Evolutionary conservation across 2,888 invertebrate genomes (phyloP).

Genomic region (Loripinus fragilis): DNA sequence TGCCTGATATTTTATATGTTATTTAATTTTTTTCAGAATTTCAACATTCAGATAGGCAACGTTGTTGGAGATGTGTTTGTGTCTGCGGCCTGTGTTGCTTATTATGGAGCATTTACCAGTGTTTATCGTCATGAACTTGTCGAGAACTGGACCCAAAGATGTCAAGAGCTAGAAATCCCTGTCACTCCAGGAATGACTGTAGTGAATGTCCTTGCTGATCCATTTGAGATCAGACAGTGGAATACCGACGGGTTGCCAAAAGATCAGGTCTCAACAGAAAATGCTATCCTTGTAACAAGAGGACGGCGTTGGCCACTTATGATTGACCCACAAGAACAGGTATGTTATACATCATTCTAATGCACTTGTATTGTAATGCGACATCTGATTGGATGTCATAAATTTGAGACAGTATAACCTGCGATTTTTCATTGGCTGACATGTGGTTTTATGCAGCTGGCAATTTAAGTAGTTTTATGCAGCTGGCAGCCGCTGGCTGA

Average conservation of each 20-base stretch:
- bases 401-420: too few species aligned
- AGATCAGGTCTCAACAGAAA: constrained; percentile 83
- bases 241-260: constrained; percentile 83
- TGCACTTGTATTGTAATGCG: too few species aligned
- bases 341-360: too few species aligned
- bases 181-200: constrained; percentile 89
- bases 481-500: too few species aligned
- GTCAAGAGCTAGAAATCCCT: constrained; percentile 88
- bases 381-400: too few species aligned
- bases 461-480: too few species aligned
- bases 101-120: constrained; percentile 84
- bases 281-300: constrained; percentile 83
- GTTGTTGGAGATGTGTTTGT: constrained; percentile 84
- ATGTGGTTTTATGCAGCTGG: too few species aligned
- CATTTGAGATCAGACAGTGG: constrained; percentile 87
- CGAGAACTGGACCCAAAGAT: constrained; percentile 88
- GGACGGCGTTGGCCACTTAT: constrained; percentile 84
- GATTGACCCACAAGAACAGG: constrained; percentile 84
- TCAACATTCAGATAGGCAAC: constrained; percentile 81
- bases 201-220: constrained; percentile 82
- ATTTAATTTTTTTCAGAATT: constrained; percentile 74
- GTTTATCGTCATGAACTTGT: constrained; percentile 85
- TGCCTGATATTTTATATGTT: too few species aligned
- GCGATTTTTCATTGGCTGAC: too few species aligned
- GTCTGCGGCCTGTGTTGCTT: constrained; percentile 83